Evolutionary conservation across 2,797 vertebrate species (phyloP).

Genomic region (Typhlichthys subterraneus): DNA sequence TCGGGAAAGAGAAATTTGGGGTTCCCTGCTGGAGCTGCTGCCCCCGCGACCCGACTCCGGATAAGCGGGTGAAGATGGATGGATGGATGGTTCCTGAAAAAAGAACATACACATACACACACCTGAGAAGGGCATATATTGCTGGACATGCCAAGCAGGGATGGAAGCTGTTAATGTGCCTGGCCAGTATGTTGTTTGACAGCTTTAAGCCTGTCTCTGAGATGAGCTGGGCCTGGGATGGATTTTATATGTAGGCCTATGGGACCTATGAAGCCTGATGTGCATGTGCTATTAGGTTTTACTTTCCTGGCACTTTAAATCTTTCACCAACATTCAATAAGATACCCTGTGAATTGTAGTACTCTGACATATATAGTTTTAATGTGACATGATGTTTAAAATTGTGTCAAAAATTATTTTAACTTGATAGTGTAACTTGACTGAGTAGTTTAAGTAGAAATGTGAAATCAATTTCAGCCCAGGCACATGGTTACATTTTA

Average conservation of each 20-base stretch:
- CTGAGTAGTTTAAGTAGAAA: too few relatives aligned
- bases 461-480: too few relatives aligned
- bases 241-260: conserved; percentile 21
- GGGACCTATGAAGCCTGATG: conserved; percentile 3
- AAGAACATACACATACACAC: conserved; percentile 2
- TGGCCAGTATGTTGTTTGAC: conserved; percentile 32
- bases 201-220: conserved; percentile 17
- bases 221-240: conserved; percentile 11
- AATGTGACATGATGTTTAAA: neutral
- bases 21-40: too few relatives aligned
- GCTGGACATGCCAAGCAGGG: neutral
- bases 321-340: neutral
- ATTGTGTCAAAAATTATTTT: too few relatives aligned
- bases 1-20: too few relatives aligned
- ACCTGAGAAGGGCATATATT: conserved; percentile 14
- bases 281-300: neutral
- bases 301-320: too few relatives aligned
- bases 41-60: too few relatives aligned
- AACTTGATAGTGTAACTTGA: too few relatives aligned
- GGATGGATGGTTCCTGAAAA: conserved; percentile 2
- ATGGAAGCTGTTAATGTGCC: conserved; percentile 4
- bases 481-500: too few relatives aligned
- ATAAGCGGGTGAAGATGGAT: too few relatives aligned
- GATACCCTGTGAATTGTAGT: neutral
- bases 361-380: conserved; percentile 5